Evolutionary conservation across 2,888 invertebrate species (phyloP).

Genomic region (Platypus cylindrus): DNA sequence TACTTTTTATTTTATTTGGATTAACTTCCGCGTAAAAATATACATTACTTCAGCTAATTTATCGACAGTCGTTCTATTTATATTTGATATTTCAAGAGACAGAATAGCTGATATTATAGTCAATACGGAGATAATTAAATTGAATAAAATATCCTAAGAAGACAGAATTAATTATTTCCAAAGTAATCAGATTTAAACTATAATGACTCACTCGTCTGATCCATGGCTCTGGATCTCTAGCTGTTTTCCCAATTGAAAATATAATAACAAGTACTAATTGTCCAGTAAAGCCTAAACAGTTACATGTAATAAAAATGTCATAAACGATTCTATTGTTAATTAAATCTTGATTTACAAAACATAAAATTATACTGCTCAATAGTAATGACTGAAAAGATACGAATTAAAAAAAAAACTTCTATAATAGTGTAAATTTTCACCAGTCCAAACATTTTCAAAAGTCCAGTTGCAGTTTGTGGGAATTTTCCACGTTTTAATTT

Average conservation of each 20-base stretch:
- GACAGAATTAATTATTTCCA: neutral
- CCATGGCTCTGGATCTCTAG: conserved; percentile 17
- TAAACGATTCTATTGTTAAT: no score
- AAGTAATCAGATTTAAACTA: no score
- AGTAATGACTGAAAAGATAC: conserved; percentile 12
- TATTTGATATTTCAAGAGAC: conserved; percentile 11
- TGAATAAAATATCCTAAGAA: conserved; percentile 15
- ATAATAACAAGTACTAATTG: conserved; percentile 15
- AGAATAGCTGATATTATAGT: conserved; percentile 12
- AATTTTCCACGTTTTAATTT: conserved; percentile 23
- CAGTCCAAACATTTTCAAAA: conserved; percentile 21
- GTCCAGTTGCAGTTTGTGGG: conserved; percentile 21
- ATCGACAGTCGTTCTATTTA: conserved; percentile 2
- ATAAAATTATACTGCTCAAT: conserved; percentile 9
- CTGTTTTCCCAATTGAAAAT: conserved; percentile 17
- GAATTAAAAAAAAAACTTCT: neutral
- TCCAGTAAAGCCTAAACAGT: conserved; percentile 9
- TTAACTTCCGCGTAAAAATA: neutral
- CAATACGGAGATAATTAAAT: conserved; percentile 10
- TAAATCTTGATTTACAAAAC: no score
- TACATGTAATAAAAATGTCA: conserved; percentile 14
- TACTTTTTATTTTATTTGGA: neutral
- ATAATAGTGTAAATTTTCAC: conserved; percentile 16
- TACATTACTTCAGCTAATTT: conserved; percentile 15
- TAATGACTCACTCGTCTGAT: conserved; percentile 15